Evolutionary conservation across 2,797 vertebrate species (phyloP).

Genomic region (Crax fasciolata): DNA sequence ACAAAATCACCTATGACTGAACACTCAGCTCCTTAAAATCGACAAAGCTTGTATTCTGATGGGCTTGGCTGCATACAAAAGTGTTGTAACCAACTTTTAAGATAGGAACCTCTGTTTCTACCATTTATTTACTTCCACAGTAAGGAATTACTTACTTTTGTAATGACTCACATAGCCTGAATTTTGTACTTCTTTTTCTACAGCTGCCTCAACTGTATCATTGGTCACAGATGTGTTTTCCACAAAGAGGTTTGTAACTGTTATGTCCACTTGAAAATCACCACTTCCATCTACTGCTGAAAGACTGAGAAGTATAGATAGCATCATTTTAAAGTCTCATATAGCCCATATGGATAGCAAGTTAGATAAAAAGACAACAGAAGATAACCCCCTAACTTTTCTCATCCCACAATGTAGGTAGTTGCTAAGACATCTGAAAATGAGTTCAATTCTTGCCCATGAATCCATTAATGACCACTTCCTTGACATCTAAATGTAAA

Average conservation of each 20-base stretch:
- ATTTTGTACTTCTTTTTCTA: accelerated
- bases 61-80: neutral
- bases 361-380: neutral
- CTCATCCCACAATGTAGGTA: neutral
- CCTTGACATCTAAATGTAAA: neutral
- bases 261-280: accelerated
- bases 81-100: neutral
- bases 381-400: neutral
- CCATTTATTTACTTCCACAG: neutral
- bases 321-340: neutral
- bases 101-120: neutral
- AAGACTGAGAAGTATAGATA: slow-evolving; percentile 37
- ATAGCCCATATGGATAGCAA: neutral
- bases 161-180: accelerated
- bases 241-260: slow-evolving; percentile 51
- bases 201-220: accelerated
- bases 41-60: neutral
- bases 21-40: neutral
- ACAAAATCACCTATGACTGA: neutral
- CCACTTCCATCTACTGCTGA: accelerated
- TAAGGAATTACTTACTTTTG: accelerated
- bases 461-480: neutral
- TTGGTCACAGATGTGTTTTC: accelerated
- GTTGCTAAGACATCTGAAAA: neutral
- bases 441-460: neutral